Conservation (phyloP, 2,888 invertebrate genomes). For the Parnassius smintheus region DNA sequence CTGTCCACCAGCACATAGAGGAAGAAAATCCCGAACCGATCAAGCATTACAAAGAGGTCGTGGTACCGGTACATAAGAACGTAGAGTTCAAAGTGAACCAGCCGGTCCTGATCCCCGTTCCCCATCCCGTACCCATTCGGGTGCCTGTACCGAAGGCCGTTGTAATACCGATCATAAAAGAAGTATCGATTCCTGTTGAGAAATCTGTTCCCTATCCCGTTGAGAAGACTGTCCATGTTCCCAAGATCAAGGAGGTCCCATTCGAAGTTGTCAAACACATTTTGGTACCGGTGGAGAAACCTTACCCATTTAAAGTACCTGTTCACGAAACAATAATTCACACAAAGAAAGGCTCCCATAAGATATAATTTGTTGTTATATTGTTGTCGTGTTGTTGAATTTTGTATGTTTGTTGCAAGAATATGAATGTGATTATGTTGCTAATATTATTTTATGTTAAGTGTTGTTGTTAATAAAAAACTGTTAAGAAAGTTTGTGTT, state of each 20-base stretch:
- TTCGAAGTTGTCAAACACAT: conserved; percentile 85
- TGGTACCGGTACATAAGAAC: conserved; percentile 83
- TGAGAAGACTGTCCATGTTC: conserved; percentile 83
- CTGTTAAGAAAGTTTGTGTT: no score
- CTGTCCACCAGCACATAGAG: conserved; percentile 84
- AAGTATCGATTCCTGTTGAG: conserved; percentile 85
- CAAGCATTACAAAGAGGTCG: conserved; percentile 85
- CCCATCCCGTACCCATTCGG: conserved; percentile 85
- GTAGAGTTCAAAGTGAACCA: conserved; percentile 81
- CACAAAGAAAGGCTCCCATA: conserved; percentile 67
- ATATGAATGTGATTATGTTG: conserved; percentile 16
- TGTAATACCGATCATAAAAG: conserved; percentile 85
- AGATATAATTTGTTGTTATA: conserved; percentile 2
- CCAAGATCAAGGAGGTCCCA: conserved; percentile 85
- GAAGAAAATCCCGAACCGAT: conserved; percentile 85
- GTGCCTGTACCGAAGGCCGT: conserved; percentile 85
- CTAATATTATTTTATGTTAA: conserved; percentile 32
- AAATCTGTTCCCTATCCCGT: conserved; percentile 87
- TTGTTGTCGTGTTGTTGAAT: conserved; percentile 25
- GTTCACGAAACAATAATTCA: conserved; percentile 87
- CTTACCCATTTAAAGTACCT: conserved; percentile 86
- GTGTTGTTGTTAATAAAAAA: conserved; percentile 10
- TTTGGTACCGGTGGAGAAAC: conserved; percentile 85
- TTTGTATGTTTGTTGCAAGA: conserved; percentile 29
- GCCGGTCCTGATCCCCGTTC: conserved; percentile 79